These are phyloP conservation scores for Andrena camellia DNA, from an alignment of 2,888 invertebrate genomes.

Conservation along the genomic window DNA sequence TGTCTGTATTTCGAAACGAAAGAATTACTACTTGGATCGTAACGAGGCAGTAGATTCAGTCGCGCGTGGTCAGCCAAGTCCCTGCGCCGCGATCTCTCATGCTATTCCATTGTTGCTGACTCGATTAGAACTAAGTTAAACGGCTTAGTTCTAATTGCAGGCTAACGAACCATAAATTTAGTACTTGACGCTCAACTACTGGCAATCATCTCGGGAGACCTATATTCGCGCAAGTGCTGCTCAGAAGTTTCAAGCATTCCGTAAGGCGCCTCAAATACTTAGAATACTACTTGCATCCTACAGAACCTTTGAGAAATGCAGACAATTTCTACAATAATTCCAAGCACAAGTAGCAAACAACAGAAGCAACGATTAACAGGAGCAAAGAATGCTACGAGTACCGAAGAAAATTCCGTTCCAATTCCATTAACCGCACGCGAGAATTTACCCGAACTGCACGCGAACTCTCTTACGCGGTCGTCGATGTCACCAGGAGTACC, in stretches of 20 bases:
- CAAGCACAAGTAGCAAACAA: neutral
- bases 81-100: neutral
- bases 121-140: slow-evolving; percentile 44
- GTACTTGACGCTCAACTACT: slow-evolving; percentile 42
- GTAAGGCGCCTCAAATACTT: too few relatives aligned
- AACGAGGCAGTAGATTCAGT: neutral
- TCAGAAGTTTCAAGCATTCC: neutral
- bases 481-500: slow-evolving; percentile 29
- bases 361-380: neutral
- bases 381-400: neutral
- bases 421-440: neutral
- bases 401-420: neutral
- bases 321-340: too few relatives aligned
- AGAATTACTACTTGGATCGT: neutral
- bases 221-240: neutral
- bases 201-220: slow-evolving; percentile 31
- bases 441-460: neutral
- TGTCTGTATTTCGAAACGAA: neutral
- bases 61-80: slow-evolving; percentile 5
- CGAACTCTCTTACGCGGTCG: slow-evolving; percentile 1
- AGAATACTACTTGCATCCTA: too few relatives aligned
- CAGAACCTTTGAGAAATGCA: too few relatives aligned
- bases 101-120: slow-evolving; percentile 22
- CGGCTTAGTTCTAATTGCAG: slow-evolving; percentile 58
- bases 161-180: slow-evolving; percentile 53